Evolutionary conservation across 2,113 vertebrate genomes (phyloP).

Genomic region (Eidolon helvum): DNA sequence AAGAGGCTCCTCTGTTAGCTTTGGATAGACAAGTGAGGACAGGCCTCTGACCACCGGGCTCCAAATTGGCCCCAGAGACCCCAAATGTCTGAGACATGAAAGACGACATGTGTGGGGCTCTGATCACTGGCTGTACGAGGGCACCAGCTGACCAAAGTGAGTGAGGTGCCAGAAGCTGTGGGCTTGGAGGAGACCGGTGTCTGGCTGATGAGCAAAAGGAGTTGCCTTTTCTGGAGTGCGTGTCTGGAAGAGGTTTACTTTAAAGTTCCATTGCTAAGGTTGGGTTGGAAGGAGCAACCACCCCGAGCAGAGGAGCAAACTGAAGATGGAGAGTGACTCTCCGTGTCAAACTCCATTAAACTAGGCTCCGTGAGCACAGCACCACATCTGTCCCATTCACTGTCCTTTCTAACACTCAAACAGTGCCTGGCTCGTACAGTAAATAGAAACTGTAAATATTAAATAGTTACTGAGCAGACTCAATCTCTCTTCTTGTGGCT

Average conservation of each 20-base stretch:
- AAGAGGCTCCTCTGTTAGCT: constrained; percentile 57
- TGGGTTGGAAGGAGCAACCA: background rate
- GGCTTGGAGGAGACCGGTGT: background rate
- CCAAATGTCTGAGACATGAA: background rate
- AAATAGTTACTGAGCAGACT: background rate
- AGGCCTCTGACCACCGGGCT: background rate
- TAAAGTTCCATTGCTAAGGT: background rate
- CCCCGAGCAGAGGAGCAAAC: background rate
- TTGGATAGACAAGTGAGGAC: constrained; percentile 8
- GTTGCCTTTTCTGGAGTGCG: background rate
- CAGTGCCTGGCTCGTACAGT: background rate
- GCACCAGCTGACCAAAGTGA: background rate
- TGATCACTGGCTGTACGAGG: background rate
- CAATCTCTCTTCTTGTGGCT: background rate
- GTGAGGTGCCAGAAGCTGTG: background rate
- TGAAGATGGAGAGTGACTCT: background rate
- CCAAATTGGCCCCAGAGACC: background rate
- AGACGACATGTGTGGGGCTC: background rate
- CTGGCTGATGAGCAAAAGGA: background rate
- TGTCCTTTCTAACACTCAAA: background rate
- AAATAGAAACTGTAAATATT: background rate
- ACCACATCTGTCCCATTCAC: rapidly evolving
- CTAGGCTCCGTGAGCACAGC: background rate
- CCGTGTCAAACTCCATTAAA: background rate
- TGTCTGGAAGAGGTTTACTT: background rate